A percentile compares a stretch with the other conserved stretches of the same genome.
These are phyloP conservation scores for Drosophila ezoana DNA, from an alignment of 2,888 invertebrate species.

Conservation along the genomic window DNA sequence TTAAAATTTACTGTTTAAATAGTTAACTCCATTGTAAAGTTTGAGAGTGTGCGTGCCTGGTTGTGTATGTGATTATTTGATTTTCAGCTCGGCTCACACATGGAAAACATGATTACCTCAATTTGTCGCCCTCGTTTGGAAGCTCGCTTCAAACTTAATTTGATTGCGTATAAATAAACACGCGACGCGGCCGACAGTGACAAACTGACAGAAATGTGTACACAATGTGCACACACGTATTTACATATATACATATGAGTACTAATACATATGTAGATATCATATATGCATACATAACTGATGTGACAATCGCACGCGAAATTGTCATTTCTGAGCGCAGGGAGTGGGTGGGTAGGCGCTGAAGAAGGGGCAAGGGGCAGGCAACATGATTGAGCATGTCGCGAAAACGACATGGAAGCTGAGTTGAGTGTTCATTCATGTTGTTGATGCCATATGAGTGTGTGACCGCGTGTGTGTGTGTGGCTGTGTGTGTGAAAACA, in stretches of 20 bases:
- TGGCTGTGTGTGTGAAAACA: slow-evolving; percentile 34
- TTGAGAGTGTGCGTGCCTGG: slow-evolving; percentile 6
- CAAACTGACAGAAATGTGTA: slow-evolving; percentile 65
- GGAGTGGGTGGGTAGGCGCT: neutral
- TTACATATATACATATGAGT: slow-evolving; percentile 8
- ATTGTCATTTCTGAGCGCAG: slow-evolving; percentile 69
- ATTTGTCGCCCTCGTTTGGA: slow-evolving; percentile 66
- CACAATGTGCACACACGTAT: slow-evolving; percentile 11
- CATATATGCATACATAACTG: slow-evolving; percentile 74
- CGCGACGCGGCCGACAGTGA: slow-evolving; percentile 64
- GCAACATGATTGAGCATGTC: slow-evolving; percentile 72
- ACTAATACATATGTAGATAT: slow-evolving; percentile 39
- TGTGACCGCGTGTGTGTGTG: slow-evolving; percentile 15
- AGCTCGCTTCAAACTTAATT: slow-evolving; percentile 77
- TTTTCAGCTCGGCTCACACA: slow-evolving; percentile 46
- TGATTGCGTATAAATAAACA: slow-evolving; percentile 81
- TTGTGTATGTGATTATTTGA: slow-evolving; percentile 45
- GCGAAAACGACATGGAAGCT: slow-evolving; percentile 67
- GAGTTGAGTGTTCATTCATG: slow-evolving; percentile 80
- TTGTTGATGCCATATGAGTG: slow-evolving; percentile 52
- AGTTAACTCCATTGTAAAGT: slow-evolving; percentile 22
- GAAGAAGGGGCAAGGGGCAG: slow-evolving; percentile 8
- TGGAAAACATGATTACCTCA: slow-evolving; percentile 70
- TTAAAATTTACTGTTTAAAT: slow-evolving; percentile 30
- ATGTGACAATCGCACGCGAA: slow-evolving; percentile 81